Base-by-base conservation (phyloP, 2,888 invertebrate species). In the Parapristionchus giblindavisi region DNA sequence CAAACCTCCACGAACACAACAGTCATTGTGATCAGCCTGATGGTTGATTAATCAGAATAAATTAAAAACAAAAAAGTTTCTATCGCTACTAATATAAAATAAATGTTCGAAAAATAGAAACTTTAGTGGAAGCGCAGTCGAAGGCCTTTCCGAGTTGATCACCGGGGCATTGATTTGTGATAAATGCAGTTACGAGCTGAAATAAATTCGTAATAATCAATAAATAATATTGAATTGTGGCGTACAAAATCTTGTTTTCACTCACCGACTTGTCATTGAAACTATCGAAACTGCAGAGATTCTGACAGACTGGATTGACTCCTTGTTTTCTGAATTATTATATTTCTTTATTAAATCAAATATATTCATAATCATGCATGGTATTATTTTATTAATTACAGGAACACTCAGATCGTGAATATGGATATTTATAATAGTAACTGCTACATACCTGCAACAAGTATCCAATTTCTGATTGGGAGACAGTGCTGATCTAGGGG, bases 121-220 rank as follows among this genome's bases (percentile, higher is more conserved):
- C 84, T 75, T 85, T 84, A 1, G 83, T 82, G 0, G 82, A 83
- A 24, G 85, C 86, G 75, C 85, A 86, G 72, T 85, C 85, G 77
- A 85, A 86, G 11, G 86, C 86, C 76, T 84, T 81, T 8, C 84
- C 84, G 5, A 86, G 77, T 75, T 86, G 84, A 1, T 84, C 82
- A 14, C 85, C 85, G 32, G 86, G 86, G 65, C 86, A 86, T 76
- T 85, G 85, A 24, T 79, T 80, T 24, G 83, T 83, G n/a, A 86
- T 75, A 60, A 86, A 82, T 2, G 86, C 85, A 34, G 77, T 78
- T 6, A 86, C 83, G 27, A 86, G 72, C 86, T 86, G 75, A 61
- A 84, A n/a, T 24, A 52, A 6, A 14, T 14, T 24, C 11, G 24
- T 52, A 14, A 24, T 52, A 4, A 52, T n/a, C 52, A n/a, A n/a